A percentile compares a stretch with the other conserved stretches of the same genome.
These are phyloP conservation scores for Ancistrus triradiatus DNA, from an alignment of 2,113 vertebrate species.

Conservation along the genomic window DNA sequence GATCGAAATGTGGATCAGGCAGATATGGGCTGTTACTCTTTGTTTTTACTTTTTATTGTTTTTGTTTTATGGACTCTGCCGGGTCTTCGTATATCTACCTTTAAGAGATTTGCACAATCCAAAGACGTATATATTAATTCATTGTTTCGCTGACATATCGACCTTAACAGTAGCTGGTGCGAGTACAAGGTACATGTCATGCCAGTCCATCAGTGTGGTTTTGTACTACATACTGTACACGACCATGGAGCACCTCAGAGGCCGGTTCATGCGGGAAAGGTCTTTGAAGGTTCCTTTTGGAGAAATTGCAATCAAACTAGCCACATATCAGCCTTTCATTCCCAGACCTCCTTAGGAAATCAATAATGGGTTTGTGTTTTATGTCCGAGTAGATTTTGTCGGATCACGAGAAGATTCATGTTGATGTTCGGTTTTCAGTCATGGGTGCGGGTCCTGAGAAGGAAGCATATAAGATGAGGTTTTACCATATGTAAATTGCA, in stretches of 20 bases:
- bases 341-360: slow-evolving; percentile 54
- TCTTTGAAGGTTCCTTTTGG: slow-evolving; percentile 36
- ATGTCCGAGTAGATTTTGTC: slow-evolving; percentile 55
- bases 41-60: slow-evolving; percentile 22
- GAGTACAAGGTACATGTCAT: slow-evolving; percentile 59
- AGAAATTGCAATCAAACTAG: slow-evolving; percentile 48
- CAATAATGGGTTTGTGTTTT: slow-evolving; percentile 48
- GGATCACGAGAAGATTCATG: slow-evolving; percentile 54
- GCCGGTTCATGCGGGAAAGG: slow-evolving; percentile 36
- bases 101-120: slow-evolving; percentile 69
- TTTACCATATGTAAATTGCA: slow-evolving; percentile 79
- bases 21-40: slow-evolving; percentile 26
- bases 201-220: slow-evolving; percentile 52
- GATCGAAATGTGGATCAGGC: slow-evolving; percentile 8
- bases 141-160: slow-evolving; percentile 62
- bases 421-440: slow-evolving; percentile 40
- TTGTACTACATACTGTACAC: slow-evolving; percentile 51
- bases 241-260: slow-evolving; percentile 32
- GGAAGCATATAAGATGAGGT: slow-evolving; percentile 62
- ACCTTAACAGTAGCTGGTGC: slow-evolving; percentile 59
- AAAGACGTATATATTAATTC: slow-evolving; percentile 69
- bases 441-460: slow-evolving; percentile 40
- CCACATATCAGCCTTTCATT: slow-evolving; percentile 58
- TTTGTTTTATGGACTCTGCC: slow-evolving; percentile 8
- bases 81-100: slow-evolving; percentile 61